phyloP scores from a whole-genome alignment of 2,113 vertebrate species.

The Brachypteracias leptosomus region DNA sequence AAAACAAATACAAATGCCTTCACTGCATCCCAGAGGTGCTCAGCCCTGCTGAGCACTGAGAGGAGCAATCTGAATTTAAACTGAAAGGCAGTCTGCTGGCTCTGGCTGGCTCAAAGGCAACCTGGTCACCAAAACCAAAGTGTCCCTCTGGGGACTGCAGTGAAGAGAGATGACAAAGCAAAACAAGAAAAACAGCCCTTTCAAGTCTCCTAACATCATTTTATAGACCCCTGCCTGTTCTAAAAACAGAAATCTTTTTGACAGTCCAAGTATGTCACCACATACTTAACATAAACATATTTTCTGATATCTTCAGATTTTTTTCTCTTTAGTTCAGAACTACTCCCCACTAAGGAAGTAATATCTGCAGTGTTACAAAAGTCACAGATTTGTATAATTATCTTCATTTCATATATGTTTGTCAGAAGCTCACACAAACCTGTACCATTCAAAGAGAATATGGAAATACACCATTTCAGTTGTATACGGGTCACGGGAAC shows the following conservation, averaged over 20 bases:
- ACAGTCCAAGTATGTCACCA: background rate
- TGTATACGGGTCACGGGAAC: background rate
- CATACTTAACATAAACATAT: background rate
- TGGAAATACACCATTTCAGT: background rate
- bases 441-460: background rate
- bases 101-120: background rate
- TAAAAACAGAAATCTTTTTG: background rate
- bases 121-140: background rate
- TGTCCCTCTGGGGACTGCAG: background rate
- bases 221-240: background rate
- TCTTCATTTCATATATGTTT: constrained; percentile 2
- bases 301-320: background rate
- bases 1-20: background rate
- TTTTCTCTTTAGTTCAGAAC: background rate
- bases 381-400: background rate
- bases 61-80: background rate
- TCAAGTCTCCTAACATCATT: background rate
- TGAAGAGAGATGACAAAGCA: background rate
- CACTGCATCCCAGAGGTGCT: background rate
- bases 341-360: background rate
- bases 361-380: background rate
- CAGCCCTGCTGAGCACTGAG: fast-evolving
- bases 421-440: background rate
- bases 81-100: background rate
- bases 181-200: background rate